Evolutionary conservation across 2,113 vertebrate genomes (phyloP).

Genomic region (Lycaon pictus): DNA sequence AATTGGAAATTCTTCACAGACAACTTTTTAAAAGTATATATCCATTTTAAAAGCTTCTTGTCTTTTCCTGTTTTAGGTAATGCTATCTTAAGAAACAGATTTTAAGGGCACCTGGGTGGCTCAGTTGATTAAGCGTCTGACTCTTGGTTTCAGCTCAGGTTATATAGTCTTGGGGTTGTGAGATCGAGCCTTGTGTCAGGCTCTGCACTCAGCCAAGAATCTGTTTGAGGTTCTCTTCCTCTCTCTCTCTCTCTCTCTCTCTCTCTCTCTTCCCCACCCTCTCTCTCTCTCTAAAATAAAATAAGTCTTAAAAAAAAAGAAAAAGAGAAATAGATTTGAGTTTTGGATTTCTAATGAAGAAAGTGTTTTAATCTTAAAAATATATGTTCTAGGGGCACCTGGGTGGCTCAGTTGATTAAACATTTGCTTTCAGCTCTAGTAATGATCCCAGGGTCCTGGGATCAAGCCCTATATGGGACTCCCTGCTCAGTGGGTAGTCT

Average conservation of each 20-base stretch:
- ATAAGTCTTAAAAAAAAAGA: not conserved
- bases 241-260: not conserved
- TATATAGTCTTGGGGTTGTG: not conserved
- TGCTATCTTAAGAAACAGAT: not conserved
- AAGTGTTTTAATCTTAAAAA: not conserved
- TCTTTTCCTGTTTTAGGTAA: not conserved
- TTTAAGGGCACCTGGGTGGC: not conserved
- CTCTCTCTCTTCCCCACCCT: not conserved
- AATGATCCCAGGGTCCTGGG: too few species aligned
- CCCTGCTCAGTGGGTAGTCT: too few species aligned
- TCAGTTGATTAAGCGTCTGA: not conserved
- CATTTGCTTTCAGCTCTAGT: too few species aligned
- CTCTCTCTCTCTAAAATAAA: not conserved
- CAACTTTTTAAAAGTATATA: not conserved
- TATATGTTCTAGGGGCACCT: too few species aligned
- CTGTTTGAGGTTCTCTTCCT: not conserved
- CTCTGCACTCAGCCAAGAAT: not conserved
- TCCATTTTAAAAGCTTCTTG: not conserved
- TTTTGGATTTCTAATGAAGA: not conserved
- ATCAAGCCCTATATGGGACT: too few species aligned
- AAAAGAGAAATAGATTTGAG: not conserved
- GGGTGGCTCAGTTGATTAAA: too few species aligned
- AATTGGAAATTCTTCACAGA: not conserved
- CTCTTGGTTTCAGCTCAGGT: not conserved
- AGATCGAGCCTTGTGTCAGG: not conserved